These are phyloP conservation scores for Australoheros scitulus DNA, from an alignment of 2,113 vertebrate species.

Conservation along the genomic window DNA sequence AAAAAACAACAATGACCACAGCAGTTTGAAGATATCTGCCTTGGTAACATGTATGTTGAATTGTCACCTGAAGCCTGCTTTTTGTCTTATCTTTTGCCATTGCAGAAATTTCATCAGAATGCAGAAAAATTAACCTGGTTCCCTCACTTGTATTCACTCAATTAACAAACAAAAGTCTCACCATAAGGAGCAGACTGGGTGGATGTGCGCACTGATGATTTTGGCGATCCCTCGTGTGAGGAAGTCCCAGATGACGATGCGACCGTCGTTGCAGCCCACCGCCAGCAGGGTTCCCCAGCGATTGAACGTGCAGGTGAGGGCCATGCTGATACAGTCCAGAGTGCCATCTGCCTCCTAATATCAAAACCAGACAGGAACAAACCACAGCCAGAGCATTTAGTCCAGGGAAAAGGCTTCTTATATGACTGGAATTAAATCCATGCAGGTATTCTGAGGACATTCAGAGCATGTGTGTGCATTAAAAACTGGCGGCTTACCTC, in stretches of 20 bases:
- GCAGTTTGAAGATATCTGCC: no score
- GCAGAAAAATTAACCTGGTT: background rate
- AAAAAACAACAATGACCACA: no score
- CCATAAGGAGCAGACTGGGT: constrained; percentile 95
- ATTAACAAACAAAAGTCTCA: constrained; percentile 64
- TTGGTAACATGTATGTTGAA: no score
- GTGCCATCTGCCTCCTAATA: constrained; percentile 94
- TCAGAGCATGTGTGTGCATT: background rate
- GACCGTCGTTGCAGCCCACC: constrained; percentile 96
- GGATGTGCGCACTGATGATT: constrained; percentile 98
- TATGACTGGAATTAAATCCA: background rate
- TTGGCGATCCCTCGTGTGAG: constrained; percentile 96
- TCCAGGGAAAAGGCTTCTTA: background rate
- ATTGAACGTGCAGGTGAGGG: constrained; percentile 99
- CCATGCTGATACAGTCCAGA: constrained; percentile 98
- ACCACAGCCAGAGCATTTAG: background rate
- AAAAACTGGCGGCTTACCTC: constrained; percentile 83
- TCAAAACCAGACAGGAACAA: background rate
- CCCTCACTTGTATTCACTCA: background rate
- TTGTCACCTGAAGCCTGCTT: background rate
- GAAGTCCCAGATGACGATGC: constrained; percentile 99
- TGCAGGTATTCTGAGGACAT: background rate
- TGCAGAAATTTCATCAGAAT: background rate
- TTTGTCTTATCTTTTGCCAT: background rate
- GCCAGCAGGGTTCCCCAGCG: constrained; percentile 97